Evolutionary conservation across 2,113 vertebrate genomes (phyloP).

Genomic region (Mesoclemmys tuberculata): DNA sequence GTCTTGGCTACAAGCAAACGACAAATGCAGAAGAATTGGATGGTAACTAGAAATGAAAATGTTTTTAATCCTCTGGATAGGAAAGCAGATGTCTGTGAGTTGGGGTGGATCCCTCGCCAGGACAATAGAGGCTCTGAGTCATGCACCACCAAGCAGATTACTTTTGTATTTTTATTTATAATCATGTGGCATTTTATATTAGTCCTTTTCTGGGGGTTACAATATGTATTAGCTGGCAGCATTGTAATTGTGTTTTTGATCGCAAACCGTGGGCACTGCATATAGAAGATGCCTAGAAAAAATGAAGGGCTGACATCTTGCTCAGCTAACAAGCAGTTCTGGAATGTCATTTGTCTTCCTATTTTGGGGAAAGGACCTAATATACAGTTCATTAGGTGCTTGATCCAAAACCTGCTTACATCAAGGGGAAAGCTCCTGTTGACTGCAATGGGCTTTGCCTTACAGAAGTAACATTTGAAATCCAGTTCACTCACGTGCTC

Average conservation of each 20-base stretch:
- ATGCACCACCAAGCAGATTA: not conserved
- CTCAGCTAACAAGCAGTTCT: not conserved
- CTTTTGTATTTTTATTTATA: not conserved
- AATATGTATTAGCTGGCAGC: not conserved
- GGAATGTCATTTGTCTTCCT: not conserved
- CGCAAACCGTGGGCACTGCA: too few species aligned
- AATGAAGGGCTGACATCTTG: not conserved
- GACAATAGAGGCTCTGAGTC: not conserved
- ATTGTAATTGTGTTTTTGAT: not conserved
- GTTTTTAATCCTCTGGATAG: not conserved
- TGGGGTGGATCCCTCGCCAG: not conserved
- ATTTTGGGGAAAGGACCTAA: not conserved
- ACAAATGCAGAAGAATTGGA: not conserved
- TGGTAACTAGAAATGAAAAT: not conserved
- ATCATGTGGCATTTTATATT: not conserved
- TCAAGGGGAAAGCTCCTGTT: not conserved
- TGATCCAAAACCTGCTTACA: not conserved
- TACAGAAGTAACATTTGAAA: not conserved
- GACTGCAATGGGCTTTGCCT: not conserved
- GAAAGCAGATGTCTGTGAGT: not conserved
- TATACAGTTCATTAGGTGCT: not conserved
- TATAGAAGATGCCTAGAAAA: not conserved
- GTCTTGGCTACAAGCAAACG: not conserved
- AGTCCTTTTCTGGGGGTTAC: not conserved
- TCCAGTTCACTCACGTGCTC: not conserved